Percentiles rank a stretch among this genome's conserved stretches.
phyloP scores from a whole-genome alignment of 2,888 invertebrate species.

The Eilema depressum region DNA sequence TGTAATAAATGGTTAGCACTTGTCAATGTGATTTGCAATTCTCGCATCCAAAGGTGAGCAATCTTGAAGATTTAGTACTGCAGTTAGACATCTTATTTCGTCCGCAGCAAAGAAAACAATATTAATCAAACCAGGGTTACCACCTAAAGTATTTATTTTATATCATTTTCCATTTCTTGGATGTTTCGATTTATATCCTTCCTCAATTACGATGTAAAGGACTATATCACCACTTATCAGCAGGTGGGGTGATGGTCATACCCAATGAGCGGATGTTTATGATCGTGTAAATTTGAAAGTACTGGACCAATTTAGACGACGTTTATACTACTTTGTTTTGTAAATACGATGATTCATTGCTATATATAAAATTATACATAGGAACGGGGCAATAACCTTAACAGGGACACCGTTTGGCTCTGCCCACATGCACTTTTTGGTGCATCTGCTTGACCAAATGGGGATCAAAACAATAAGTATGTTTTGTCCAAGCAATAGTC shows the following conservation, averaged over 20 bases:
- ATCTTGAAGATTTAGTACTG: slow-evolving; percentile 65
- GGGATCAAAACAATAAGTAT: background rate
- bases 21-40: slow-evolving; percentile 69
- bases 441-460: background rate
- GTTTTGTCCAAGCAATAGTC: background rate
- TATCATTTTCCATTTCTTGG: background rate
- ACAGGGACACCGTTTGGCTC: background rate
- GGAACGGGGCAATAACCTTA: background rate
- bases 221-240: background rate
- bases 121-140: slow-evolving; percentile 50
- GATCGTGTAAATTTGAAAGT: background rate
- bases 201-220: background rate
- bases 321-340: background rate
- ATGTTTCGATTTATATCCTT: slow-evolving; percentile 1
- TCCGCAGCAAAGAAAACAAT: slow-evolving; percentile 48
- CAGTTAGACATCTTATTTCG: slow-evolving; percentile 71
- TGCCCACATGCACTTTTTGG: background rate
- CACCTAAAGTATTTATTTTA: slow-evolving; percentile 10
- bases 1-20: slow-evolving; percentile 32
- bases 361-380: background rate
- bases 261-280: background rate
- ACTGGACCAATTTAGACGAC: background rate
- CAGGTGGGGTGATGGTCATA: background rate
- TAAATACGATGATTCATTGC: background rate
- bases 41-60: slow-evolving; percentile 64